These are phyloP conservation scores for Thalassarche chlororhynchos DNA, from an alignment of 2,113 vertebrate genomes.

Conservation along the genomic window DNA sequence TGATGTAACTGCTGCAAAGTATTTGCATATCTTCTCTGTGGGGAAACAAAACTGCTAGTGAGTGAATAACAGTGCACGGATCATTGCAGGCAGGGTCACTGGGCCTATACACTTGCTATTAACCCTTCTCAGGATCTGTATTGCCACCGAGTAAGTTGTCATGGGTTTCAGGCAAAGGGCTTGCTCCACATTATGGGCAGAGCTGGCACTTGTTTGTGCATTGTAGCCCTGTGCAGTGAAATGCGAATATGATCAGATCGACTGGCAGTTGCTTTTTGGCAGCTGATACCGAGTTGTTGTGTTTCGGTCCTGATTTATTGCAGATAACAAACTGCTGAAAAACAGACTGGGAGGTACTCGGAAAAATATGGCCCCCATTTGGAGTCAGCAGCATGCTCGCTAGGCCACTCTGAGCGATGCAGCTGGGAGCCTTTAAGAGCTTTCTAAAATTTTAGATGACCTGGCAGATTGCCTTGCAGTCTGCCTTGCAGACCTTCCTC, in stretches of 20 bases:
- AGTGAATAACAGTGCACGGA: slow-evolving; percentile 55
- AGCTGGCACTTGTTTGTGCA: neutral
- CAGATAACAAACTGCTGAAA: slow-evolving; percentile 9
- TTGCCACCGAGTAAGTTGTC: slow-evolving; percentile 25
- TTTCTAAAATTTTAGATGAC: slow-evolving; percentile 15
- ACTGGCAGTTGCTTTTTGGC: slow-evolving; percentile 1
- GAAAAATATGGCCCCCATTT: neutral
- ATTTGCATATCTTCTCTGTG: slow-evolving; percentile 68
- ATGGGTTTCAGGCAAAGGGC: slow-evolving; percentile 55
- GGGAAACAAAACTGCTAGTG: slow-evolving; percentile 46
- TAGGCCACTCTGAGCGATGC: neutral
- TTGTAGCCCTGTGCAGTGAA: neutral
- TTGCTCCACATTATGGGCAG: slow-evolving; percentile 15
- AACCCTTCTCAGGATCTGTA: slow-evolving; percentile 57
- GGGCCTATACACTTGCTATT: slow-evolving; percentile 53
- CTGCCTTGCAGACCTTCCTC: slow-evolving; percentile 30
- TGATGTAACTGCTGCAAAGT: slow-evolving; percentile 55
- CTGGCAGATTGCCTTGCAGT: slow-evolving; percentile 39
- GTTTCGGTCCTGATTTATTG: slow-evolving; percentile 10
- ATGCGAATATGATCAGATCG: neutral
- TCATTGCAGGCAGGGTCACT: slow-evolving; percentile 62
- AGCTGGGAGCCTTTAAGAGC: slow-evolving; percentile 38
- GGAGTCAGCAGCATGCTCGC: neutral
- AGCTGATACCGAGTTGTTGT: neutral
- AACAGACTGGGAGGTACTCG: neutral